Conservation (phyloP, 2,888 invertebrate genomes). For the Euclidia mi region DNA sequence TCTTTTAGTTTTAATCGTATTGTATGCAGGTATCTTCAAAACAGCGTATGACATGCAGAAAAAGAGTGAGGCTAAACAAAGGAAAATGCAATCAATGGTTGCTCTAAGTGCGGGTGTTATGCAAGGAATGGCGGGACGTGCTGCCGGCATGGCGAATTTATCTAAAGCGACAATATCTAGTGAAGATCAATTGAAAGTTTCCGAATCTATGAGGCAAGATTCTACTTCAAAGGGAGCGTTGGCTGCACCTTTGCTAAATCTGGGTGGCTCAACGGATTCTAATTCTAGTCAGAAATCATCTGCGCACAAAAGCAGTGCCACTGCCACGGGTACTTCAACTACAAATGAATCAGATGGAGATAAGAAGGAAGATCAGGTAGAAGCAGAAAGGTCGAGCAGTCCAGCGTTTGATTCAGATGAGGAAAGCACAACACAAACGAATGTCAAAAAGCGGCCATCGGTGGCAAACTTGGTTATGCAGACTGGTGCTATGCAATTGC, state of each 20-base stretch:
- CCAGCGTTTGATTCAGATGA: constrained; percentile 98
- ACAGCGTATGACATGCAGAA: constrained; percentile 99
- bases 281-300: constrained; percentile 91
- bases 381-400: constrained; percentile 96
- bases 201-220: constrained; percentile 80
- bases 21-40: constrained; percentile 99
- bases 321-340: constrained; percentile 90
- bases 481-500: constrained; percentile 89
- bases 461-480: constrained; percentile 93
- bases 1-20: constrained; percentile 97
- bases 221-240: constrained; percentile 80
- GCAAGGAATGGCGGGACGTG: constrained; percentile 97
- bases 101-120: constrained; percentile 97
- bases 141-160: constrained; percentile 96
- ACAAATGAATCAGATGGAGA: constrained; percentile 86
- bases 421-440: constrained; percentile 92
- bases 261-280: constrained; percentile 89
- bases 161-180: constrained; percentile 93
- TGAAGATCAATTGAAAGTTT: constrained; percentile 92
- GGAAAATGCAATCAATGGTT: constrained; percentile 98
- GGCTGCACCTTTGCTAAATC: constrained; percentile 78
- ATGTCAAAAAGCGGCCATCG: constrained; percentile 91
- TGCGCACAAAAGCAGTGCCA: constrained; percentile 89
- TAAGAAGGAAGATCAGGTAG: constrained; percentile 86
- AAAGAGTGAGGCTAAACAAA: constrained; percentile 98